Evolutionary conservation across 2,113 vertebrate species (phyloP), one percentile per base, ranked within the genome.

Genomic region (Centrocercus urophasianus): DNA sequence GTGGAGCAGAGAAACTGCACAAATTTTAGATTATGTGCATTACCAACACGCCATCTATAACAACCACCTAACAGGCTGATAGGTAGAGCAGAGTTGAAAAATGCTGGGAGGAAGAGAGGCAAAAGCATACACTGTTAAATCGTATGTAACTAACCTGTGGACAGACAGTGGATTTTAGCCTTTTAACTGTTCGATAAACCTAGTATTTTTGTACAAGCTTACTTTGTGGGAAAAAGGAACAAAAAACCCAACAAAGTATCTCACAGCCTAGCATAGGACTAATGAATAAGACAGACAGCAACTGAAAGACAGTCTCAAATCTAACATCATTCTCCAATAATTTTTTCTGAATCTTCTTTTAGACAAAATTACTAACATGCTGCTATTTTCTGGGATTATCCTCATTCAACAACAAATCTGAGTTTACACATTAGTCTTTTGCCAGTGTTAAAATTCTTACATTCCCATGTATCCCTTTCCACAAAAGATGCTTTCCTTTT

Each of bases 1-100:
- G 83, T 70, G 59, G 48, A 77, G 66, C 45, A 86, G 56, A 88
- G 63, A 90, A 92, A 79, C 78, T 93, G 88, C 50, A 89, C 74
- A 95, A 77, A 93, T 92, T 96, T 95, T 61, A 90, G 69, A 90
- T 83, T 36, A 93, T 75, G 69, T 80, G 88, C 75, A 63, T 76
- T 82, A 91, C 61, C 76, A 91, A 57, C 72, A 78, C 38, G 25
- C 40, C 76, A 75, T 94, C 66, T 90, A 86, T 86, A 87, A 89
- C 64, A 36, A 84, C 56, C 57, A 90, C 83, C 60, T 70, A 83
- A 73, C 7, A 95, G 90, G 57, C 38, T 32, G 90, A 59, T 3
- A 28, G 63, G 74, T 81, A 83, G 38, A 95, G 48, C 36, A 71
- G 47, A 60, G 43, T 48, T 90, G 78, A 93, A 90, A 90, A 96